Percentiles rank a stretch among this genome's conserved stretches.
Evolutionary conservation across 2,113 vertebrate species (phyloP).

Genomic region (Scopus umbretta): DNA sequence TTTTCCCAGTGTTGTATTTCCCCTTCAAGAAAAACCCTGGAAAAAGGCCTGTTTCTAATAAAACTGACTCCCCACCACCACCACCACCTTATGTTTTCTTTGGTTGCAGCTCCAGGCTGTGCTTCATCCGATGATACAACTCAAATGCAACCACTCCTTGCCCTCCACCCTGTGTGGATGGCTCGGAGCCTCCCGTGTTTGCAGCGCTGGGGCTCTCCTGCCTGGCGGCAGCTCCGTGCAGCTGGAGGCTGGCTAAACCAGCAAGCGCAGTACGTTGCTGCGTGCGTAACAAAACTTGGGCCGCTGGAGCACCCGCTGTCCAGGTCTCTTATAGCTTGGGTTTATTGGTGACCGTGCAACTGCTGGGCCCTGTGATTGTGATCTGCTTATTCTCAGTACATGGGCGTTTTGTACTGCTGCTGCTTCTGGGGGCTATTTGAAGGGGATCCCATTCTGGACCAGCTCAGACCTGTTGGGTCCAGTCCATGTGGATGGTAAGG

Average conservation of each 20-base stretch:
- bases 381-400: accelerated
- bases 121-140: not conserved
- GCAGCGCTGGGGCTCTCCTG: not conserved
- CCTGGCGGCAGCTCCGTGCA: not conserved
- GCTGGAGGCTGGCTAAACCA: not conserved
- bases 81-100: not conserved
- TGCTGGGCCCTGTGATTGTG: not conserved
- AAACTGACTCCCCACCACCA: not conserved
- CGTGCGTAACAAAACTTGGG: accelerated
- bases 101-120: not conserved
- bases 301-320: not conserved
- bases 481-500: accelerated
- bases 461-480: not conserved
- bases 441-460: not conserved
- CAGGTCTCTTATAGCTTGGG: accelerated
- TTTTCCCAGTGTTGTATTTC: not conserved
- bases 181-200: not conserved
- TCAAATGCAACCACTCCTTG: not conserved
- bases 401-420: not conserved
- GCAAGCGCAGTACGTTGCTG: accelerated
- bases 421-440: not conserved
- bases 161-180: not conserved
- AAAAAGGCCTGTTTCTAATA: not conserved
- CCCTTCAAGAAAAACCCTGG: not conserved
- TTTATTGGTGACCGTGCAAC: not conserved